Conservation (phyloP, 2,888 invertebrate species). For the Hartigia nigra region DNA sequence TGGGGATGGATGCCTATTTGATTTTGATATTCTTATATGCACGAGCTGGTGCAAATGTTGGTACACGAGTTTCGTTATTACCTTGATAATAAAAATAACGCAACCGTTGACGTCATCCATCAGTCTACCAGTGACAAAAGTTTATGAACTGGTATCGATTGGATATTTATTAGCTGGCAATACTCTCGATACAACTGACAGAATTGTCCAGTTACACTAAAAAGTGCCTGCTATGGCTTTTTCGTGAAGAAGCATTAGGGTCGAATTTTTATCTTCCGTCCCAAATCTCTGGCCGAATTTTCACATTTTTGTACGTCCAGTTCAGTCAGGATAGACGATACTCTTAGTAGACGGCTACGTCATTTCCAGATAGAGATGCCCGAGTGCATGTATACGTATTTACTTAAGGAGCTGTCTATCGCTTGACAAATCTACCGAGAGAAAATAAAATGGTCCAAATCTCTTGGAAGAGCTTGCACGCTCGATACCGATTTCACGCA, state of each 20-base stretch:
- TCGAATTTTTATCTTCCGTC: background rate
- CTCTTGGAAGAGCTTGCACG: background rate
- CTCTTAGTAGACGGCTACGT: background rate
- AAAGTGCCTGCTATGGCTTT: slow-evolving; percentile 28
- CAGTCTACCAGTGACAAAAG: slow-evolving; percentile 40
- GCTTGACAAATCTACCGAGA: background rate
- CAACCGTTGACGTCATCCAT: slow-evolving; percentile 53
- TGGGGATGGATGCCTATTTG: background rate
- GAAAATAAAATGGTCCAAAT: background rate
- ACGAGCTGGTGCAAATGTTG: background rate
- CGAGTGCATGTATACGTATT: background rate
- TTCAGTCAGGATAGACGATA: background rate
- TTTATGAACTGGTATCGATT: background rate
- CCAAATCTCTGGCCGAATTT: background rate
- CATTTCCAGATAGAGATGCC: background rate
- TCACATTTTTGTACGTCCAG: background rate
- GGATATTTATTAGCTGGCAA: background rate
- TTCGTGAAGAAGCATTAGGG: background rate
- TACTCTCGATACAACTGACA: background rate
- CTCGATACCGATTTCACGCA: background rate
- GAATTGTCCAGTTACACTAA: slow-evolving; percentile 34
- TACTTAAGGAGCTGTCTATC: background rate
- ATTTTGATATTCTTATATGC: background rate
- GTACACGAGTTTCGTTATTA: too few species aligned
- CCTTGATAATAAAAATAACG: slow-evolving; percentile 55